Base-by-base conservation (phyloP, 2,888 invertebrate species). In the Mellilla xanthometata region DNA sequence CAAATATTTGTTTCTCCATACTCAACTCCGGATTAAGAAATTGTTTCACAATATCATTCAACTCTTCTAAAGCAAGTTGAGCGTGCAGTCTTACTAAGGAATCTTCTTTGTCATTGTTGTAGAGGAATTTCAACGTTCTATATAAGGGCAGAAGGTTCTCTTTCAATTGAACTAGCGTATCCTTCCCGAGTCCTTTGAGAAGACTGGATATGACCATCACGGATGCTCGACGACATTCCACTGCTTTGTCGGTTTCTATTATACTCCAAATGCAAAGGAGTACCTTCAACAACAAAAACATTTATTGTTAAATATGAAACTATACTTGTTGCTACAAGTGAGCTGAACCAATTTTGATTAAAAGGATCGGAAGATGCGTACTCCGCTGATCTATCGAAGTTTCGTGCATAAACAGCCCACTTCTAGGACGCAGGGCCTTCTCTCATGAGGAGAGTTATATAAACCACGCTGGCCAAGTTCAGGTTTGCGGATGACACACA, bases 141-240 rank as follows among this genome's bases (percentile, higher is more conserved):
- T 96, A 96, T 50, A 96, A 78, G 1, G 93, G 93, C 2, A 93
- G 80, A 36, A 96, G 78, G 43, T 93, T 91, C 12, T 91, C 92
- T 61, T 93, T 93, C 26, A 96, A 80, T 58, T 93, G 90, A 42
- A 91, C 74, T 23, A 96, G 79, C 12, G 92, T 91, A 55, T 95
- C 93, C 61, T 90, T 92, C 22, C 94, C 95, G 7, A 96, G 83
- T 4, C 97, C 97, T 65, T 93, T 92, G 28, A 97, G 83, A 34
- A 97, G 76, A 59, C 94, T 91, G 26, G 94, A 91, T 52, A 95
- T 90, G n/a, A 96, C 93, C 78, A 95, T 90, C 8, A 95, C 93
- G 3, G 95, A 95, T 2, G 96, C 96, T 64, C 96, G 90, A 38
- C 96, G 90, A 24, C 95, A 95, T 76, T 95, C 94, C 2, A 92